Conservation (phyloP, 1,140 invertebrate genomes). For the Atta cephalotes region DNA sequence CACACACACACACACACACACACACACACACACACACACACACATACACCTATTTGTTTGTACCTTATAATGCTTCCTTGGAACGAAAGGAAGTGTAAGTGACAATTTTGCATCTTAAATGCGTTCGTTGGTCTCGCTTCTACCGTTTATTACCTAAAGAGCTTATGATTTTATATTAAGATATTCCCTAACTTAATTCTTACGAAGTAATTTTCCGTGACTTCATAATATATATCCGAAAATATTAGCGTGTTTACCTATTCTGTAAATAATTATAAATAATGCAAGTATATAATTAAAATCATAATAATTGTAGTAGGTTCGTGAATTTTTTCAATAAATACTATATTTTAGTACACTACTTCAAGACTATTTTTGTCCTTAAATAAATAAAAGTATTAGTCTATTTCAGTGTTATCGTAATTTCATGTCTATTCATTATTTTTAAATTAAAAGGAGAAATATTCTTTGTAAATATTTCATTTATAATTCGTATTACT, state of each 20-base stretch:
- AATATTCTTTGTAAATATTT: slow-evolving; percentile 26
- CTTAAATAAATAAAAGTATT: background rate
- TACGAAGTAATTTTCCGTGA: background rate
- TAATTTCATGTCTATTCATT: background rate
- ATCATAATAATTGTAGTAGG: background rate
- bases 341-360: background rate
- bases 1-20: background rate
- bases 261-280: background rate
- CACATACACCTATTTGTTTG: slow-evolving; percentile 5
- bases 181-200: background rate
- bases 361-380: too few relatives aligned
- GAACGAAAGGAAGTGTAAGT: slow-evolving; percentile 30
- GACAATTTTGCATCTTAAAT: slow-evolving; percentile 54
- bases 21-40: too few relatives aligned
- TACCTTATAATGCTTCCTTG: background rate
- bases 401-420: background rate
- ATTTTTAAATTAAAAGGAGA: background rate
- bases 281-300: slow-evolving; percentile 1
- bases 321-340: background rate
- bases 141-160: slow-evolving; percentile 30
- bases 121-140: background rate
- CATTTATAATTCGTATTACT: slow-evolving; percentile 6
- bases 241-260: background rate
- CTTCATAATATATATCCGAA: background rate
- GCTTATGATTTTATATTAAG: slow-evolving; percentile 42